Base-by-base conservation (phyloP, 2,888 invertebrate species). In the Cyaniris semiargus region DNA sequence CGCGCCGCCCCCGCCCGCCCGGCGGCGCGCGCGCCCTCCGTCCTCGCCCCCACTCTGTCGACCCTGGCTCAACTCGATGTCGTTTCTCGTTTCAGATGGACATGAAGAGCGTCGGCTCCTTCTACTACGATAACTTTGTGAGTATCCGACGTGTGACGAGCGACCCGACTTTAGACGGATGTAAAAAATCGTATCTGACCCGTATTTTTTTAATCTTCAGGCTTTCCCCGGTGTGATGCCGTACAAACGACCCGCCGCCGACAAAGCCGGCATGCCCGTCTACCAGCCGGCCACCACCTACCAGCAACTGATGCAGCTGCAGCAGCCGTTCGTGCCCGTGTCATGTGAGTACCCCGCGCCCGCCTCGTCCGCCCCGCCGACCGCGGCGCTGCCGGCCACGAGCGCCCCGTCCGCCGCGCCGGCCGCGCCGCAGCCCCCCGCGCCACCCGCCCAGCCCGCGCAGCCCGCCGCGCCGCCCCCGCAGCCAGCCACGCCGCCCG, bases 251-350 rank as follows among this genome's bases (percentile, higher is more conserved):
- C 97, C 98, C 90, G 98, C 98, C 87, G 98, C 98, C 81, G 98
- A 98, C 95, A 98, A 99, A 94, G 98, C 98, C 90, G 98, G 98
- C 90, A 96, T 99, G 92, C 98, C 98, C 88, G 97, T 99, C 86
- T 98, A 98, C 95, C 98, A 98, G 94, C 98, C 98, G 89, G 97
- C 97, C 90, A 97, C 97, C 87, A 97, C 97, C 89, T 97, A 98
- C 95, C 98, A 98, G 95, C 98, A 98, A 95, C 96, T 98, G 94
- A 97, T 98, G 96, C 98, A 98, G 95, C 96, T 97, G 88, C 96
- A 97, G 95, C 98, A 98, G 96, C 98, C 98, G 94, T 98, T 98
- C 96, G 98, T 98, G 96, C 98, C 98, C 96, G 98, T 98, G 95
- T 98, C 98, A 97, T 98, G 98, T 98, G 98, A 98, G 98, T 98